These are phyloP conservation scores for Anabas testudineus DNA, from an alignment of 2,797 vertebrate species.

Conservation along the genomic window DNA sequence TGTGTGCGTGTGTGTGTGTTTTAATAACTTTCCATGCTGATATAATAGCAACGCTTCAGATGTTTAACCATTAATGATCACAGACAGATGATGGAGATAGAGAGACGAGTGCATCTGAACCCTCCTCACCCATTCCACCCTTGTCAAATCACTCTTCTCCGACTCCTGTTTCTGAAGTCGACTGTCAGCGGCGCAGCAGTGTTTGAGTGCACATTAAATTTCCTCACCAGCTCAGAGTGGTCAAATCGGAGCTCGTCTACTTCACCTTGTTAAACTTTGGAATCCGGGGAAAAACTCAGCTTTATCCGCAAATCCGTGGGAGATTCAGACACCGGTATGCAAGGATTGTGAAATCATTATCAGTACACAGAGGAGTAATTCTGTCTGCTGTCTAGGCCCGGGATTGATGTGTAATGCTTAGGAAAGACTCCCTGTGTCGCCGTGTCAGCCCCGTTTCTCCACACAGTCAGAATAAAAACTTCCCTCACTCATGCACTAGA, in stretches of 20 bases:
- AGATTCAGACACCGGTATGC: slow-evolving; percentile 57
- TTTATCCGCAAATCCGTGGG: slow-evolving; percentile 66
- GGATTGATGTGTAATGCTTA: slow-evolving; percentile 69
- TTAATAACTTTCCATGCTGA: slow-evolving; percentile 82
- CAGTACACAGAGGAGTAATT: slow-evolving; percentile 57
- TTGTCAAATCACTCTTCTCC: slow-evolving; percentile 53
- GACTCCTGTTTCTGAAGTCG: slow-evolving; percentile 29
- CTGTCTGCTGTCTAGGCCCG: slow-evolving; percentile 56
- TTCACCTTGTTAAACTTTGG: slow-evolving; percentile 71
- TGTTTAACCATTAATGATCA: slow-evolving; percentile 80
- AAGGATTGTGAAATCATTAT: slow-evolving; percentile 69
- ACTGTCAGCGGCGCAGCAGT: slow-evolving; percentile 35
- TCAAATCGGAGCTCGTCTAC: slow-evolving; percentile 33
- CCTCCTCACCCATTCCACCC: slow-evolving; percentile 43
- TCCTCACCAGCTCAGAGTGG: slow-evolving; percentile 16
- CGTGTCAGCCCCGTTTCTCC: slow-evolving; percentile 39
- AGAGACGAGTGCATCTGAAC: slow-evolving; percentile 54
- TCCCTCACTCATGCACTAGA: slow-evolving; percentile 50
- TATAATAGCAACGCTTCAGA: slow-evolving; percentile 78
- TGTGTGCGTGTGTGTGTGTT: slow-evolving; percentile 44
- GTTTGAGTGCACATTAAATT: slow-evolving; percentile 11
- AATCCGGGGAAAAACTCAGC: slow-evolving; percentile 51
- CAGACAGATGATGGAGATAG: slow-evolving; percentile 76
- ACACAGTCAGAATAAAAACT: slow-evolving; percentile 62
- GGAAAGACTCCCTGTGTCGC: slow-evolving; percentile 60